phyloP scores from a whole-genome alignment of 2,797 vertebrate species.

The Chromobotia macracanthus region DNA sequence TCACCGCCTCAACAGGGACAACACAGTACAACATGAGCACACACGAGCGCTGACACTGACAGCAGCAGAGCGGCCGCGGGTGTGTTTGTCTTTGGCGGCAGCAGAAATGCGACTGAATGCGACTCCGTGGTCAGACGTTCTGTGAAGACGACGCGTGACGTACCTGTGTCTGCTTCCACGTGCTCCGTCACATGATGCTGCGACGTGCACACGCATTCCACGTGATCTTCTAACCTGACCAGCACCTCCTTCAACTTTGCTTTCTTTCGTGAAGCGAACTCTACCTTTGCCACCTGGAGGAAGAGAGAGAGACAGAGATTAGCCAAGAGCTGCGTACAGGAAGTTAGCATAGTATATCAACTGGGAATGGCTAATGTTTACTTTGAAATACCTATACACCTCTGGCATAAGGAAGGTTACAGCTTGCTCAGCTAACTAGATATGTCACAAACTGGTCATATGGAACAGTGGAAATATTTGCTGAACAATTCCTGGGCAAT shows the following conservation, averaged over 20 bases:
- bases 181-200: constrained; percentile 87
- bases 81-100: constrained; percentile 44
- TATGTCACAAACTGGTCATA: constrained; percentile 55
- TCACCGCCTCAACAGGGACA: not conserved
- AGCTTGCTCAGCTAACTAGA: constrained; percentile 1
- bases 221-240: constrained; percentile 95
- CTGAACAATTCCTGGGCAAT: constrained; percentile 7
- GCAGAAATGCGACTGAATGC: constrained; percentile 63
- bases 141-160: constrained; percentile 26
- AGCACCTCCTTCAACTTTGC: constrained; percentile 97
- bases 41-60: constrained; percentile 50
- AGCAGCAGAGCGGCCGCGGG: constrained; percentile 45
- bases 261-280: constrained; percentile 88
- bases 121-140: constrained; percentile 58
- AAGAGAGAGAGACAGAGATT: constrained; percentile 41
- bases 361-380: not conserved
- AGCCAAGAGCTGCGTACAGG: not conserved
- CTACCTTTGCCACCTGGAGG: constrained; percentile 94
- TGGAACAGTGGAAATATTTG: constrained; percentile 37
- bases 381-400: not conserved
- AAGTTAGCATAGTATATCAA: too few species aligned
- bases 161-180: constrained; percentile 91
- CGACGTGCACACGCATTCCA: constrained; percentile 90
- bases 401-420: not conserved
- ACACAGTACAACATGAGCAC: constrained; percentile 15